These are phyloP conservation scores for Cladopsammia gracilis DNA, from an alignment of 64 coral and sea anemone genomes.

Conservation along the genomic window DNA sequence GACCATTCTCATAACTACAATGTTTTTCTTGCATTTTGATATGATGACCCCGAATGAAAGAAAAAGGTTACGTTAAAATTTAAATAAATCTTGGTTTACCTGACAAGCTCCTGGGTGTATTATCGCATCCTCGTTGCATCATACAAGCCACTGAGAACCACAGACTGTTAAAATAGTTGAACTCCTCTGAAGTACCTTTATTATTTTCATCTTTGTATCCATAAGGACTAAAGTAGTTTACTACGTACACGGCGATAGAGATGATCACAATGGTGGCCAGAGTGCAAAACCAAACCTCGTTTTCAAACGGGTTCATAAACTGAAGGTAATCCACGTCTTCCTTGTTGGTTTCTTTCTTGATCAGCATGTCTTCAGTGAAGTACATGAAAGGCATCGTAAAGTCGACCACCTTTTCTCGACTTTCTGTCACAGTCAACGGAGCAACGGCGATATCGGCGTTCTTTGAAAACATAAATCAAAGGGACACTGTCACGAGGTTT, in stretches of 20 bases:
- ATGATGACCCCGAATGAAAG: too few species aligned
- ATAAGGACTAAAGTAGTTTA: conserved; percentile 74
- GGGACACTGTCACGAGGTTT: too few species aligned
- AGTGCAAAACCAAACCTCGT: conserved; percentile 65
- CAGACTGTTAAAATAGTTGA: conserved; percentile 74
- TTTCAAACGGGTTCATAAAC: conserved; percentile 76
- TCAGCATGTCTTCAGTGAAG: conserved; percentile 74
- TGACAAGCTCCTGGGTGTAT: conserved; percentile 63
- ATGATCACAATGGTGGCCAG: conserved; percentile 47
- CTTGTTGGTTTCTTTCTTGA: conserved; percentile 7
- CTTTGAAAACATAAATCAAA: neutral
- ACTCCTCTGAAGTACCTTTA: conserved; percentile 35
- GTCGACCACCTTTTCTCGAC: conserved; percentile 58
- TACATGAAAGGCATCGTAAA: conserved; percentile 75
- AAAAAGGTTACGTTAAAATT: too few species aligned
- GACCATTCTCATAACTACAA: too few species aligned
- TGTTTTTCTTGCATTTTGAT: too few species aligned
- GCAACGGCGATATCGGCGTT: conserved; percentile 62
- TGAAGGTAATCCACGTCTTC: conserved; percentile 41
- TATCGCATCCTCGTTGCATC: conserved; percentile 75
- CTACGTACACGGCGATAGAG: conserved; percentile 44
- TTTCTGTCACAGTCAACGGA: conserved; percentile 58
- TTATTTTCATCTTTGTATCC: conserved; percentile 67
- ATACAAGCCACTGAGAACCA: conserved; percentile 89
- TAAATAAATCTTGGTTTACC: conserved; percentile 16